phyloP scores from a whole-genome alignment of 2,888 invertebrate genomes.

The Reticulitermes lucifugus region DNA sequence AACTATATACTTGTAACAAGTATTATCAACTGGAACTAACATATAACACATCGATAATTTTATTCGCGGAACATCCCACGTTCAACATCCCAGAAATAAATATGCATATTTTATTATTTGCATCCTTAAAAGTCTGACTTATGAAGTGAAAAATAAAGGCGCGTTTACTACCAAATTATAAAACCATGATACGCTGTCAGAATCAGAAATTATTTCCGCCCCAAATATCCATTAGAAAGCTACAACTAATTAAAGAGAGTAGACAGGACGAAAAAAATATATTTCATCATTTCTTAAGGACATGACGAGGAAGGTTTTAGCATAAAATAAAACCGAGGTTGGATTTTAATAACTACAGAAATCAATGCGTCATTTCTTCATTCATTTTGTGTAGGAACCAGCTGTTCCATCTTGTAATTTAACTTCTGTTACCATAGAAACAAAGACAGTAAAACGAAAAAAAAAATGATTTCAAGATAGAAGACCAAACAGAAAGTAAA shows the following conservation, averaged over 20 bases:
- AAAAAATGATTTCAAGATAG: conserved; percentile 1
- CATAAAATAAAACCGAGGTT: conserved; percentile 15
- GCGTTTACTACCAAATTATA: background rate
- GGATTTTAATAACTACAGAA: conserved; percentile 26
- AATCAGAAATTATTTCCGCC: conserved; percentile 14
- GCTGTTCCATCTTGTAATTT: conserved; percentile 27
- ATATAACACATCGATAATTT: too few species aligned
- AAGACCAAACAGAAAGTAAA: background rate
- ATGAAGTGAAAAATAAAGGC: background rate
- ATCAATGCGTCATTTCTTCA: conserved; percentile 26
- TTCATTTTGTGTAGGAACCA: conserved; percentile 21
- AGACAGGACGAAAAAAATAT: background rate
- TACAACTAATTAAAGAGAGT: conserved; percentile 21
- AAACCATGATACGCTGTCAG: conserved; percentile 5
- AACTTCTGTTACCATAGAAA: conserved; percentile 14
- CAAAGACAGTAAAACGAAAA: background rate
- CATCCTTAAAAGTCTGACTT: too few species aligned
- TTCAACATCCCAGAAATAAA: background rate
- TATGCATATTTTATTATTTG: background rate
- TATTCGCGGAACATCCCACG: background rate
- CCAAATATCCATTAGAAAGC: conserved; percentile 9
- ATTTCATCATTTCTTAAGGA: conserved; percentile 9
- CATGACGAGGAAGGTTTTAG: background rate
- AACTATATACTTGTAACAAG: too few species aligned
- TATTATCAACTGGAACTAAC: too few species aligned